A percentile compares a stretch with the other conserved stretches of the same genome.
phyloP scores from a whole-genome alignment of 1,140 invertebrate species.

The Penaeus chinensis region DNA sequence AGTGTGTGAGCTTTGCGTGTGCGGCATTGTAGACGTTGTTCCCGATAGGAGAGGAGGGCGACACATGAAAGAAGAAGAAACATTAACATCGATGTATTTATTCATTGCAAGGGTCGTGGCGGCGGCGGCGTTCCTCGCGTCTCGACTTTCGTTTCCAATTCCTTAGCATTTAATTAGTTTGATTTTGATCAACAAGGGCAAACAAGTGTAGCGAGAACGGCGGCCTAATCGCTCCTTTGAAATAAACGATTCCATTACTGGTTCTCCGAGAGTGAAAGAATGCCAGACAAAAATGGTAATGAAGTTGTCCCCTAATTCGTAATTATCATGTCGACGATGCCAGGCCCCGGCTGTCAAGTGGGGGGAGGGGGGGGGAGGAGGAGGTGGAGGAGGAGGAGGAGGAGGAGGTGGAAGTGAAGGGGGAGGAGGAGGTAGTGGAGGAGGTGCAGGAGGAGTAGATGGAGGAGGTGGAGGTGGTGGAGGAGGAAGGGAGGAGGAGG shows the following conservation, averaged over 20 bases:
- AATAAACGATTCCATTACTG: constrained; percentile 57
- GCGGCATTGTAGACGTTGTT: too few species aligned
- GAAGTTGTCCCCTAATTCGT: constrained; percentile 46
- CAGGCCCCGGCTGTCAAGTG: not conserved
- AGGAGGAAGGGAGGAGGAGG: not conserved
- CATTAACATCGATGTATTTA: not conserved
- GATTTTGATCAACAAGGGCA: constrained; percentile 48
- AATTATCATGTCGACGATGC: constrained; percentile 44
- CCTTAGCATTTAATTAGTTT: constrained; percentile 51
- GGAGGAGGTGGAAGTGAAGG: not conserved
- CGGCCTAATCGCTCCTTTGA: constrained; percentile 53
- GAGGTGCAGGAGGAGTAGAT: not conserved
- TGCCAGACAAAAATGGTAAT: constrained; percentile 32
- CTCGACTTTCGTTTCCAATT: constrained; percentile 7
- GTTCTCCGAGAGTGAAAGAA: constrained; percentile 36
- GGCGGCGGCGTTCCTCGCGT: not conserved
- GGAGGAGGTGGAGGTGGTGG: not conserved
- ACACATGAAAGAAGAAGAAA: not conserved
- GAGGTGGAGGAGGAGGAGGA: not conserved
- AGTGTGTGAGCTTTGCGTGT: too few species aligned
- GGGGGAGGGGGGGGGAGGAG: not conserved
- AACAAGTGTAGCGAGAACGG: constrained; percentile 29
- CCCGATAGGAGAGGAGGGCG: not conserved
- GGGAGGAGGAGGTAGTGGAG: not conserved
- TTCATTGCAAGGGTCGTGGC: not conserved